Percentiles rank a stretch among this genome's conserved stretches.
Evolutionary conservation across 2,797 vertebrate species (phyloP).

Genomic region (Mastacembelus armatus): DNA sequence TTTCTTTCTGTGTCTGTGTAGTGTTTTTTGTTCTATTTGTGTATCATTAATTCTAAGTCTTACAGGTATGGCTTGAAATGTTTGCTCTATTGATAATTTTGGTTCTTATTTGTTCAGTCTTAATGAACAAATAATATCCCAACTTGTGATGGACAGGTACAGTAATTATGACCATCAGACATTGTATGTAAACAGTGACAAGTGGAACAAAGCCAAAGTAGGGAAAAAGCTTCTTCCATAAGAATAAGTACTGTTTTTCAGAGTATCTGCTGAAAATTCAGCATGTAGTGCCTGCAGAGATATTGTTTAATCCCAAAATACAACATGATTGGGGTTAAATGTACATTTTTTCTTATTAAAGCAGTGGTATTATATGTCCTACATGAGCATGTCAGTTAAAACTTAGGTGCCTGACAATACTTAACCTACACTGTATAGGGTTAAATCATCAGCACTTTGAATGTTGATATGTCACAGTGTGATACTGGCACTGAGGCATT

Average conservation of each 20-base stretch:
- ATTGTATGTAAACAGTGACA: background rate
- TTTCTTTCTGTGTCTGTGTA: constrained; percentile 15
- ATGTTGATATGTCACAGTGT: constrained; percentile 8
- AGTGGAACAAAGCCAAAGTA: background rate
- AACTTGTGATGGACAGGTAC: constrained; percentile 9
- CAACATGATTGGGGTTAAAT: too few species aligned
- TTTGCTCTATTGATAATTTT: background rate
- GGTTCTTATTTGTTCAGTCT: constrained; percentile 9
- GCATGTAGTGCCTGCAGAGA: background rate
- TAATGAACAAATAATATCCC: constrained; percentile 16
- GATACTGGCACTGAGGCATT: constrained; percentile 20
- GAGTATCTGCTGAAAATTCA: constrained; percentile 33
- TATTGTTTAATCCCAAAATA: constrained; percentile 5
- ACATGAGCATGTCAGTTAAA: background rate
- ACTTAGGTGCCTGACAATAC: background rate
- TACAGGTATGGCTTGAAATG: background rate
- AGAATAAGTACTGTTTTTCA: background rate
- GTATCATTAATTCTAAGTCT: background rate
- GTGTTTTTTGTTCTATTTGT: background rate
- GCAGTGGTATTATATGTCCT: background rate
- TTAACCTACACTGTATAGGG: background rate
- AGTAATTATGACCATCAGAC: background rate
- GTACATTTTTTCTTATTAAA: constrained; percentile 22
- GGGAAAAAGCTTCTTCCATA: background rate
- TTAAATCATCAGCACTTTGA: constrained; percentile 1